Conservation (phyloP, 2,888 invertebrate genomes). For the Tetanocera ferruginea region DNA sequence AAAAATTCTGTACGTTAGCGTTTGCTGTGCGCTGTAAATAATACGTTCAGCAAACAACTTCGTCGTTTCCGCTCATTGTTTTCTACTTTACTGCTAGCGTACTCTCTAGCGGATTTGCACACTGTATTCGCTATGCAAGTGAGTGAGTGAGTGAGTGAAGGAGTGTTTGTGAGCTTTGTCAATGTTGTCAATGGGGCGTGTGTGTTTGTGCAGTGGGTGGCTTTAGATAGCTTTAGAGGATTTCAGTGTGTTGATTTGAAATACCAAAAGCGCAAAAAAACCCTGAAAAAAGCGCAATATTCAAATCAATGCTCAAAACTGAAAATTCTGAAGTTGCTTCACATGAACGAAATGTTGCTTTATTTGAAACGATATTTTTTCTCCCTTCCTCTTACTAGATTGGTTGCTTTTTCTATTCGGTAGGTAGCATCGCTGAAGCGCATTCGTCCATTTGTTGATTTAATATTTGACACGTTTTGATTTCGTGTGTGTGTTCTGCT, state of each 20-base stretch:
- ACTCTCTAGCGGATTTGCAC: background rate
- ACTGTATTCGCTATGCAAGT: background rate
- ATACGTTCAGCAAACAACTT: constrained; percentile 25
- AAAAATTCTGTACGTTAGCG: background rate
- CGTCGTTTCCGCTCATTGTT: constrained; percentile 12
- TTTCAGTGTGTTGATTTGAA: background rate
- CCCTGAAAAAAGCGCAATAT: constrained; percentile 14
- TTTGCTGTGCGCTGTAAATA: constrained; percentile 9
- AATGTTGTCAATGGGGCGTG: background rate
- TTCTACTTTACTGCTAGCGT: constrained; percentile 18
- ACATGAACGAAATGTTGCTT: background rate
- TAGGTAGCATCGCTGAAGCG: background rate
- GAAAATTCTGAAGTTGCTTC: background rate
- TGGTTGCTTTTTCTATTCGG: background rate
- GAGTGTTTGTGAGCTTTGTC: background rate
- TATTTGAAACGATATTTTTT: background rate
- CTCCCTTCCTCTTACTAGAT: background rate
- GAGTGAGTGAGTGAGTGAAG: background rate
- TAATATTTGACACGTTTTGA: constrained; percentile 30
- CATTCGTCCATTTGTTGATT: constrained; percentile 20
- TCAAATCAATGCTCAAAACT: constrained; percentile 24
- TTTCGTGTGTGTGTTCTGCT: constrained; percentile 19
- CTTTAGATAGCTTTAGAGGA: background rate
- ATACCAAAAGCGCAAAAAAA: constrained; percentile 1
- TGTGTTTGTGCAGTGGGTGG: background rate